These are phyloP conservation scores for Chaetophractus vellerosus DNA, from an alignment of 2,797 vertebrate genomes.

Conservation along the genomic window DNA sequence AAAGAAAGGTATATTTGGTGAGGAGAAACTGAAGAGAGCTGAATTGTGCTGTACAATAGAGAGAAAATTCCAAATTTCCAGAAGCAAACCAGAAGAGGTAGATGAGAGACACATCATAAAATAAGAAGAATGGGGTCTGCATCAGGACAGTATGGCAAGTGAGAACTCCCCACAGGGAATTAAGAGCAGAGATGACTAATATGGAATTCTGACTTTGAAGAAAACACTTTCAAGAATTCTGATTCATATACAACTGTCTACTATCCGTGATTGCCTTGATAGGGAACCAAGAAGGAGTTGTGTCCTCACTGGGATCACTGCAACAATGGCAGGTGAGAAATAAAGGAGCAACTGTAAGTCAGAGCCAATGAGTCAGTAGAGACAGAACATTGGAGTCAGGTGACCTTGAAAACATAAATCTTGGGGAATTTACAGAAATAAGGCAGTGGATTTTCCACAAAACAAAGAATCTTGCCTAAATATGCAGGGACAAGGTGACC, in stretches of 20 bases:
- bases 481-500: neutral
- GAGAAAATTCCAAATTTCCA: neutral
- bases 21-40: neutral
- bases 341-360: neutral
- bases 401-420: neutral
- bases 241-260: neutral
- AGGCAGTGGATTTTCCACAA: neutral
- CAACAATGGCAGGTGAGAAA: neutral
- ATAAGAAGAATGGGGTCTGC: neutral
- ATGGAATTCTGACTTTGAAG: neutral
- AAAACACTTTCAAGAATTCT: slow-evolving; percentile 9
- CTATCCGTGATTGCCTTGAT: neutral
- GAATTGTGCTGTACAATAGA: neutral
- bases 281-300: neutral
- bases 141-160: neutral
- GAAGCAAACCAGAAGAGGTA: neutral
- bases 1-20: neutral
- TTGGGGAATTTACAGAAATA: neutral
- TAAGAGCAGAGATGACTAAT: neutral
- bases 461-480: slow-evolving; percentile 3
- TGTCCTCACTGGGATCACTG: neutral
- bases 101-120: neutral
- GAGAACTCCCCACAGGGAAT: neutral
- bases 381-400: neutral
- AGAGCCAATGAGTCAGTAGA: neutral